Evolutionary conservation across 2,797 vertebrate species (phyloP), one percentile per base, ranked within the genome.

Genomic region (Pseudomugil tenellus): DNA sequence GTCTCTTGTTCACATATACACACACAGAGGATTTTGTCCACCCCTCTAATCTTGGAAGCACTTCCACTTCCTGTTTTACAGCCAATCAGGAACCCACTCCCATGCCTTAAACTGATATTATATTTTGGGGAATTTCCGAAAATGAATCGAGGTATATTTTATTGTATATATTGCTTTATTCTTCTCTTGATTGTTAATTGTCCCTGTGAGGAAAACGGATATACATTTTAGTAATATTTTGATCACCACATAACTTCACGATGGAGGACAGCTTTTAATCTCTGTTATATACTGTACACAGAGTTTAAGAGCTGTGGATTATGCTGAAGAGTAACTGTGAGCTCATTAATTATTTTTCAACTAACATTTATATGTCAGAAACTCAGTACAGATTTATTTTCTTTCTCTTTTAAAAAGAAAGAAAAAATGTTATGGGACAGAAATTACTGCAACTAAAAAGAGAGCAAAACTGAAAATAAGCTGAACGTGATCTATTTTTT

Each of bases 51-150:
- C 70, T 63, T 60, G 72, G 49, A 57, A 61, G 35, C 51, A 25
- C 25, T 26, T 31, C 41, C 49, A 49, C 57, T 65, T 70, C 70
- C 70, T 79, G 49, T 34, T 51, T 28, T 49, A 11, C 28, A 79
- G 51, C 73, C 76, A 81, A 69, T 77, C 54, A 60, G 32, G 25
- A 26, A 28, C 58, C 32, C 4, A 0, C 25, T 26, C 1, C 25
- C 31, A 11, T 70, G 29, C 62, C 29, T 63, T 35, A 2, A 63
- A 51, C 75, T 72, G 76, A 76, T 85, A 70, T 46, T 28, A 13
- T 6, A 10, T 31, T 68, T 11, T 54, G 48, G 21, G 23, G 57
- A 57, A 72, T 43, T 43, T 9, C 41, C n/a, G 6, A 43, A 43
- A 19, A 5, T 2, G 6, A 41, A 41, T 43, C 7, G 7, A 43